These are phyloP conservation scores for Pseudomyrmex sp. DNA, from an alignment of 1,140 invertebrate genomes.

Conservation along the genomic window DNA sequence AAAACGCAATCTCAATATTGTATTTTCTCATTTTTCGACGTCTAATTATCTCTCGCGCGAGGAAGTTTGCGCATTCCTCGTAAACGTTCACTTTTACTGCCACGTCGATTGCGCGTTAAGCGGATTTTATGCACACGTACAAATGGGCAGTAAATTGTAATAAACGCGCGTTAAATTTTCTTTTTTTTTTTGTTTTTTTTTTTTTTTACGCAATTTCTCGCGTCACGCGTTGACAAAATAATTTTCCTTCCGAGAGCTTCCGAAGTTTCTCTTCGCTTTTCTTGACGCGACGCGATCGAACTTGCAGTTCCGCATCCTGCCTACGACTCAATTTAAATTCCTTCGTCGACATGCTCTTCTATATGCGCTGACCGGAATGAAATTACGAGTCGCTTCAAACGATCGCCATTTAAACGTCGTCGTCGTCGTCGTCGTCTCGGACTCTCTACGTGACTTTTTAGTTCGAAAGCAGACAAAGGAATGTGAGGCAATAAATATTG, in stretches of 20 bases:
- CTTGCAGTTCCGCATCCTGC: conserved; percentile 61
- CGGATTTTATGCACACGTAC: no score
- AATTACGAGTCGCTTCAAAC: conserved; percentile 63
- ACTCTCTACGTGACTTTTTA: conserved; percentile 61
- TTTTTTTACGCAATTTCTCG: not conserved
- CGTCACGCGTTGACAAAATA: not conserved
- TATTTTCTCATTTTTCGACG: no score
- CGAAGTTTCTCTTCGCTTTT: not conserved
- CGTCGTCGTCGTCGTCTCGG: not conserved
- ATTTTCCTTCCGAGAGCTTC: not conserved
- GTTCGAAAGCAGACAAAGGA: conserved; percentile 26
- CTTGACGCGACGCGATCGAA: conserved; percentile 8
- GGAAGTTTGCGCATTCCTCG: no score
- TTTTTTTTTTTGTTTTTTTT: not conserved
- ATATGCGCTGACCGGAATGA: conserved; percentile 30
- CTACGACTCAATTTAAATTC: conserved; percentile 64
- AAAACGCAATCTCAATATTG: not conserved
- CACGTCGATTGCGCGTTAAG: no score
- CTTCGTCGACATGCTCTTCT: conserved; percentile 54
- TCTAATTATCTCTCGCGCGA: no score
- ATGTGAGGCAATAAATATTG: conserved; percentile 59
- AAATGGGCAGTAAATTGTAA: not conserved
- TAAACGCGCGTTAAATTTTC: not conserved
- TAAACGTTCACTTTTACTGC: no score
- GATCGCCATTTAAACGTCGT: conserved; percentile 15